A percentile compares a stretch with the other conserved stretches of the same genome.
phyloP scores from a whole-genome alignment of 2,888 invertebrate genomes.

The Epsilonema sp. region DNA sequence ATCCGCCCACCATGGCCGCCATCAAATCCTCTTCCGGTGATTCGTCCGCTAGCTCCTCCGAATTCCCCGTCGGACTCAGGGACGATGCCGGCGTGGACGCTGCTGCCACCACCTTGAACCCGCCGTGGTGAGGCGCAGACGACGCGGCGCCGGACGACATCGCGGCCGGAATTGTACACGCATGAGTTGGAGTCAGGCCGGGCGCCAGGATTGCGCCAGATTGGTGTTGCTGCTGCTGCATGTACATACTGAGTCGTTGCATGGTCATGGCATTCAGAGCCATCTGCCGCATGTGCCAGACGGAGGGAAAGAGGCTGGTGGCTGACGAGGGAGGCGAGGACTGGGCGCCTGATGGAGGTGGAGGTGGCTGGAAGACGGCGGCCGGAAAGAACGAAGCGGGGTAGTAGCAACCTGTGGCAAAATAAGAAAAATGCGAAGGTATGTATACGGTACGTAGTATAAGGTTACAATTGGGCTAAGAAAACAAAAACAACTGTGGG shows the following conservation, averaged over 20 bases:
- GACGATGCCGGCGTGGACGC: background rate
- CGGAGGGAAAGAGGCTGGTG: background rate
- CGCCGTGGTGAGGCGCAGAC: background rate
- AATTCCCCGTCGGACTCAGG: too few relatives aligned
- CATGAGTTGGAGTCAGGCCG: too few relatives aligned
- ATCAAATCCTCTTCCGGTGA: background rate
- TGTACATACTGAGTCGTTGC: slow-evolving; percentile 9
- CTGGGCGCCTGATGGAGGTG: background rate
- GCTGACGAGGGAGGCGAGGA: background rate
- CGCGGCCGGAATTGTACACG: too few relatives aligned
- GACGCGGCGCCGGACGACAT: too few relatives aligned
- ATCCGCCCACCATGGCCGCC: background rate
- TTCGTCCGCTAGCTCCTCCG: too few relatives aligned
- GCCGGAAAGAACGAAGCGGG: background rate
- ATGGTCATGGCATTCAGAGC: slow-evolving; percentile 5
- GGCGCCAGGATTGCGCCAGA: too few relatives aligned
- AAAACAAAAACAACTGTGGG: too few relatives aligned
- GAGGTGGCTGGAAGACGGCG: background rate
- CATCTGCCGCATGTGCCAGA: background rate
- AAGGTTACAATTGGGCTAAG: too few relatives aligned
- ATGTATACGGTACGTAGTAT: background rate
- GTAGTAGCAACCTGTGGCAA: background rate
- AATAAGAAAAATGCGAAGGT: background rate
- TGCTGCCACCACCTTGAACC: background rate
- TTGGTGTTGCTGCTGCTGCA: slow-evolving; percentile 5